Evolutionary conservation across 2,113 vertebrate genomes (phyloP).

Genomic region (rat (Rattus norvegicus)): DNA sequence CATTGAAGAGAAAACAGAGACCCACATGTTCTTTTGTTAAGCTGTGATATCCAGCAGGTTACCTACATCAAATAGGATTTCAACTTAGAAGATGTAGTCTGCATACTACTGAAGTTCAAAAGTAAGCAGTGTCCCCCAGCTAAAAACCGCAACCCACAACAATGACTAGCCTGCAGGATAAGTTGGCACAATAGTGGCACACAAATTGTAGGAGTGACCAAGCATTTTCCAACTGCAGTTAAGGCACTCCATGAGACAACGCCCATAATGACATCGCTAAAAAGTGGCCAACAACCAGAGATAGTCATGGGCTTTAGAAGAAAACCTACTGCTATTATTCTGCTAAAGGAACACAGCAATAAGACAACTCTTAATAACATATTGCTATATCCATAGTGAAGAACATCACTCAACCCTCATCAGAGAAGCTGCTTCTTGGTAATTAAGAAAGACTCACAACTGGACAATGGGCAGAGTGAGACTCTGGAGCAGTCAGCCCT

Average conservation of each 20-base stretch:
- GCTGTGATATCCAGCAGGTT: neutral
- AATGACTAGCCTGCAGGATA: neutral
- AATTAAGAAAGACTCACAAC: neutral
- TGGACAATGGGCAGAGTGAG: neutral
- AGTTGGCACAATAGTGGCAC: neutral
- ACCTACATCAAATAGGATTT: neutral
- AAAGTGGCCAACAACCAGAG: neutral
- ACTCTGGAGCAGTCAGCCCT: neutral
- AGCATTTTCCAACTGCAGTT: neutral
- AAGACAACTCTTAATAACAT: neutral
- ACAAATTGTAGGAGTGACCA: neutral
- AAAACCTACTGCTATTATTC: neutral
- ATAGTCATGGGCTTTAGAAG: neutral
- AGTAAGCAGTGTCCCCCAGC: neutral
- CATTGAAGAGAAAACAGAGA: neutral
- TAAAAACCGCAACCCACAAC: neutral
- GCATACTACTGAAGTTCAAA: neutral
- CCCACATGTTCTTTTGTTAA: neutral
- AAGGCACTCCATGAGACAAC: neutral
- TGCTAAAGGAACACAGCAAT: neutral
- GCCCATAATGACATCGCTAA: neutral
- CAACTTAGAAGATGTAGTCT: neutral
- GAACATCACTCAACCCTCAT: neutral
- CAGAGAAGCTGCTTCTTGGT: neutral
- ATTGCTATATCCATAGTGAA: neutral